Evolutionary conservation across 2,113 vertebrate species (phyloP).

Genomic region (Alosa alosa): DNA sequence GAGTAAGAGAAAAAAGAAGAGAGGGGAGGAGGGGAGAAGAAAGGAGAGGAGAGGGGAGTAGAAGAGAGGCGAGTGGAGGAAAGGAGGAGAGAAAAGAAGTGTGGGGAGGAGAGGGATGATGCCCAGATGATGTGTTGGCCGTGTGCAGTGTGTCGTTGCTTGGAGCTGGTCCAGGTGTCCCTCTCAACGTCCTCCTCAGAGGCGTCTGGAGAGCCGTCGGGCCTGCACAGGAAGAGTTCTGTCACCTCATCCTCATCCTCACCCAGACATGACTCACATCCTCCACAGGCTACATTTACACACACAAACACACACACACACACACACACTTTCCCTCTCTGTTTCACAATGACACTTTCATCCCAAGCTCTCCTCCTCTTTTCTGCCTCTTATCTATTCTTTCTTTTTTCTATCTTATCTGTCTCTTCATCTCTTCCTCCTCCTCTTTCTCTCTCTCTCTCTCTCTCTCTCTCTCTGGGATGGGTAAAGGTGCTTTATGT

Average conservation of each 20-base stretch:
- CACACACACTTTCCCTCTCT: background rate
- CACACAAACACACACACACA: background rate
- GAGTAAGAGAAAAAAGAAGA: too few relatives aligned
- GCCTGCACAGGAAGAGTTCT: background rate
- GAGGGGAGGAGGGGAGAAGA: background rate
- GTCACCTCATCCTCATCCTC: background rate
- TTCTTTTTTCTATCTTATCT: background rate
- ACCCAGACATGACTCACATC: background rate
- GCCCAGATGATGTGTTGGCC: background rate
- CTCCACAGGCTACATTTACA: background rate
- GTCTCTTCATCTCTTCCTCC: background rate
- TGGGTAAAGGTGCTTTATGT: background rate
- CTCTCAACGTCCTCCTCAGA: background rate
- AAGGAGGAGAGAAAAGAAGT: too few relatives aligned
- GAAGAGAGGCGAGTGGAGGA: too few relatives aligned
- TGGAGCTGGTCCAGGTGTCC: too few relatives aligned
- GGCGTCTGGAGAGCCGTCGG: background rate
- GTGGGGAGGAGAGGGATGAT: too few relatives aligned
- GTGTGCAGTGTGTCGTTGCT: too few relatives aligned
- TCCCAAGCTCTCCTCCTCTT: background rate
- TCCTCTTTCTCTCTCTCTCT: background rate
- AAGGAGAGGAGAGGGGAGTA: background rate
- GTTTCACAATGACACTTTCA: background rate
- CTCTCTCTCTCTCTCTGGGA: background rate
- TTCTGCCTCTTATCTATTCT: background rate